phyloP scores from a whole-genome alignment of 2,797 vertebrate genomes.

The Heterohyrax brucei region DNA sequence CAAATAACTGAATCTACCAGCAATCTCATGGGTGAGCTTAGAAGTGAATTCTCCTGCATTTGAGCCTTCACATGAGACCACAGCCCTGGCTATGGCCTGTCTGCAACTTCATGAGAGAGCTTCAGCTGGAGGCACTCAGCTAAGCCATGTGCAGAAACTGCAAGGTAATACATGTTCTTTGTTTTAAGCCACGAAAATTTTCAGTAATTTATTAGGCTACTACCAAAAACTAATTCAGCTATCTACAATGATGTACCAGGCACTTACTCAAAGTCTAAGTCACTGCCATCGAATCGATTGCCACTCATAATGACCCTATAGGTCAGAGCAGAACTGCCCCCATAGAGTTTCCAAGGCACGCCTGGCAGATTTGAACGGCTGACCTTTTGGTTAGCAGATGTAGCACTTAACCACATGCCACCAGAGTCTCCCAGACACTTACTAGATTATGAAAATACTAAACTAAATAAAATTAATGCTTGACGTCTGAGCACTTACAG shows the following conservation, averaged over 20 bases:
- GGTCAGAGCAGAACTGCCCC: too few species aligned
- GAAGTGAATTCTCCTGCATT: not conserved
- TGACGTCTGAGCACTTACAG: not conserved
- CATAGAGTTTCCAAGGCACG: too few species aligned
- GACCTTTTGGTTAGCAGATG: too few species aligned
- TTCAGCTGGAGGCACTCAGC: not conserved
- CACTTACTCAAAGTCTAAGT: not conserved
- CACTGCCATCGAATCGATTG: too few species aligned
- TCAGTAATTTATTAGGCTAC: not conserved
- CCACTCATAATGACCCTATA: too few species aligned
- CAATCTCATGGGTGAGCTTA: not conserved
- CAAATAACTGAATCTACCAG: not conserved
- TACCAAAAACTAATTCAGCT: not conserved
- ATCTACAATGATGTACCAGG: not conserved
- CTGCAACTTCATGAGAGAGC: not conserved
- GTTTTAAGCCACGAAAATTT: not conserved
- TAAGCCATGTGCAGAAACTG: not conserved
- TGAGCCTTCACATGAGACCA: not conserved
- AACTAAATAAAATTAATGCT: not conserved
- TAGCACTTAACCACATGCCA: too few species aligned
- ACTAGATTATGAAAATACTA: not conserved
- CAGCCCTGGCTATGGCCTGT: not conserved
- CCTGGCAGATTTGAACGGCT: too few species aligned
- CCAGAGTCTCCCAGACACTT: not conserved
- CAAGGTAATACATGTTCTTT: not conserved